Evolutionary conservation across 2,797 vertebrate species (phyloP).

Genomic region (Microctenopoma lineatum): DNA sequence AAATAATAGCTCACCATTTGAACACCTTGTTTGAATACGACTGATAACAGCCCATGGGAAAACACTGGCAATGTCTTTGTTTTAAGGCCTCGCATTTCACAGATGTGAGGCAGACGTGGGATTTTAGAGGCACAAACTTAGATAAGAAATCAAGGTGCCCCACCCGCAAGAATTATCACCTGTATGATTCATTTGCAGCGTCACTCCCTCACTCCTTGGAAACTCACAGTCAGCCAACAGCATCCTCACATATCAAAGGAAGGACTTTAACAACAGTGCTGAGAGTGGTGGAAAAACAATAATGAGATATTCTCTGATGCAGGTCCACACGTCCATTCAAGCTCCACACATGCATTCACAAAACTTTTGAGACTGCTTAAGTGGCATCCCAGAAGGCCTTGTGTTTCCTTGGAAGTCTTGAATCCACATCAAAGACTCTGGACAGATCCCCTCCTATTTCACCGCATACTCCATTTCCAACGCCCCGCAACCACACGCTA

Average conservation of each 20-base stretch:
- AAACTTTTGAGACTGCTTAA: slow-evolving; percentile 63
- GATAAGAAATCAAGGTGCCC: slow-evolving; percentile 20
- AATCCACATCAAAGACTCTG: slow-evolving; percentile 79
- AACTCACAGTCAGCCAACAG: slow-evolving; percentile 38
- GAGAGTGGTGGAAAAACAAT: slow-evolving; percentile 19
- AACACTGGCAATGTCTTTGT: slow-evolving; percentile 43
- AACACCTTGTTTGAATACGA: slow-evolving; percentile 68
- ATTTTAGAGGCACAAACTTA: slow-evolving; percentile 11
- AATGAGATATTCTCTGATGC: slow-evolving; percentile 25
- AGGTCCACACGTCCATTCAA: slow-evolving; percentile 43
- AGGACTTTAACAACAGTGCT: slow-evolving; percentile 23
- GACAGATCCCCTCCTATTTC: slow-evolving; percentile 78
- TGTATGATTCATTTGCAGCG: slow-evolving; percentile 19
- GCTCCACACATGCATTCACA: slow-evolving; percentile 43
- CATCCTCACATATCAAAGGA: slow-evolving; percentile 59
- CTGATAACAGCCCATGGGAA: slow-evolving; percentile 70
- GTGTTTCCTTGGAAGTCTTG: slow-evolving; percentile 72
- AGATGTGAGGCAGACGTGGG: slow-evolving; percentile 42
- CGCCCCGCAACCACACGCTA: slow-evolving; percentile 66
- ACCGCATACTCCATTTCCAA: slow-evolving; percentile 68
- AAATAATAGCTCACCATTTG: slow-evolving; percentile 58
- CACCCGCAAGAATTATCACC: slow-evolving; percentile 50
- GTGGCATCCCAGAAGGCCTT: slow-evolving; percentile 73
- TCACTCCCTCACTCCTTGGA: slow-evolving; percentile 58
- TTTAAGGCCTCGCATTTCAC: slow-evolving; percentile 34